These are phyloP conservation scores for Micronycteris hirsuta DNA, from an alignment of 2,113 vertebrate species.

Conservation along the genomic window DNA sequence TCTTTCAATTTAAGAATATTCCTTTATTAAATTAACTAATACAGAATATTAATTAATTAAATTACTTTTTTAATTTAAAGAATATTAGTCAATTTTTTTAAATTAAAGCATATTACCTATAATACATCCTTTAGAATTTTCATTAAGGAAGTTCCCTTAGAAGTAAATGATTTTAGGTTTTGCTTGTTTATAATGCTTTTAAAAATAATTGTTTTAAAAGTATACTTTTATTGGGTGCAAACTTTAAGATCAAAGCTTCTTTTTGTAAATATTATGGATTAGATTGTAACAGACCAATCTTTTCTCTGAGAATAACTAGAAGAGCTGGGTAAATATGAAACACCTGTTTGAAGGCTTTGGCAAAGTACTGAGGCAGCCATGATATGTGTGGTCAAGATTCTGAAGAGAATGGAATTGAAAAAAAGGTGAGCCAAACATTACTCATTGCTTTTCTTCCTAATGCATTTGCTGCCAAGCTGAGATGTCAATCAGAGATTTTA, in stretches of 20 bases:
- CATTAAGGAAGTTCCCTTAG: background rate
- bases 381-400: background rate
- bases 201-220: background rate
- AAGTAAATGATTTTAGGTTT: background rate
- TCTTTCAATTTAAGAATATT: too few species aligned
- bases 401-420: background rate
- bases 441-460: background rate
- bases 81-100: too few species aligned
- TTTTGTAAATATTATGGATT: constrained; percentile 25
- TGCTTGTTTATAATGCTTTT: background rate
- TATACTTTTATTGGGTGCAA: background rate
- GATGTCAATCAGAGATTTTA: background rate
- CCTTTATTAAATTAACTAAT: too few species aligned
- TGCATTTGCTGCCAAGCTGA: background rate
- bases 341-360: background rate
- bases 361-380: background rate
- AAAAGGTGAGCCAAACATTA: background rate
- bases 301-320: background rate
- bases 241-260: background rate
- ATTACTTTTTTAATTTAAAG: too few species aligned
- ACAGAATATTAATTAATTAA: too few species aligned
- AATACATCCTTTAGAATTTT: background rate
- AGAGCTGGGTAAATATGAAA: background rate
- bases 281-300: background rate
- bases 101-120: background rate